Evolutionary conservation across 2,888 invertebrate genomes (phyloP).

Genomic region (Leptopilina drosophilae): DNA sequence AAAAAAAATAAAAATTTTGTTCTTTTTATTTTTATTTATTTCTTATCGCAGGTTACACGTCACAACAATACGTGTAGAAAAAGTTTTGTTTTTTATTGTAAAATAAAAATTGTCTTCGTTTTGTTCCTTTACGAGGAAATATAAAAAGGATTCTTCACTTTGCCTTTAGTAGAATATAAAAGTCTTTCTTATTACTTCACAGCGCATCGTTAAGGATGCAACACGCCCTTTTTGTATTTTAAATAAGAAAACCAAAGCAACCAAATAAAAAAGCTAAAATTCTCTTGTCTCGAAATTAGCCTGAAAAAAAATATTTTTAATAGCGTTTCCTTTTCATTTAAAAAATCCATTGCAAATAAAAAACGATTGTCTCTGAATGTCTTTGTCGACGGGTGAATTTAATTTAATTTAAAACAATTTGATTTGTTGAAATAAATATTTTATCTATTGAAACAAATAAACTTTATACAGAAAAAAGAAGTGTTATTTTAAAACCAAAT

Average conservation of each 20-base stretch:
- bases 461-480: no score
- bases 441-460: no score
- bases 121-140: slow-evolving; percentile 7
- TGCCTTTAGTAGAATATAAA: slow-evolving; percentile 10
- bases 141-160: neutral
- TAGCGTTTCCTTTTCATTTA: no score
- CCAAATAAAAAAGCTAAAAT: neutral
- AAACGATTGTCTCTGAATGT: no score
- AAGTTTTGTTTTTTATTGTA: neutral
- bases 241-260: neutral
- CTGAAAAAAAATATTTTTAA: no score
- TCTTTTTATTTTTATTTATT: neutral
- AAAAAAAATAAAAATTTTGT: neutral
- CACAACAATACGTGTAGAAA: neutral
- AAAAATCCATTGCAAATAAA: no score
- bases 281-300: neutral
- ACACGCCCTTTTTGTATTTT: neutral
- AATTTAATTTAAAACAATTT: no score
- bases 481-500: no score
- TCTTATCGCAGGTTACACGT: neutral
- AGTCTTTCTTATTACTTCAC: neutral
- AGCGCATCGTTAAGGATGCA: neutral
- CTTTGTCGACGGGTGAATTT: no score
- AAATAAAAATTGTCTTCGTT: neutral
- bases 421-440: no score